These are phyloP conservation scores for Heliornis fulica DNA, from an alignment of 2,113 vertebrate genomes.

Conservation along the genomic window DNA sequence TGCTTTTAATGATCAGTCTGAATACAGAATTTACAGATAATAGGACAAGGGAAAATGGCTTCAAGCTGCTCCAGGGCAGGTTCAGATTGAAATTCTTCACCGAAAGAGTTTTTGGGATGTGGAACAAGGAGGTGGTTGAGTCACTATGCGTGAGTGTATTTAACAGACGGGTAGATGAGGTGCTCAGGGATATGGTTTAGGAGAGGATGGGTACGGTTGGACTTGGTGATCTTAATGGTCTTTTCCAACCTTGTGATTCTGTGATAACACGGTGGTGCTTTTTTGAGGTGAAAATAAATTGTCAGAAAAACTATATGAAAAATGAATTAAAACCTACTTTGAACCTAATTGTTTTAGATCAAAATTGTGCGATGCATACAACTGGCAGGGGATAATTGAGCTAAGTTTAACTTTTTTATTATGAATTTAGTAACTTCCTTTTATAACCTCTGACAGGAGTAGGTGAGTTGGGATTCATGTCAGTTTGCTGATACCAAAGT, in stretches of 20 bases:
- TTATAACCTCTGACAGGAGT: background rate
- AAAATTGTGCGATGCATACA: background rate
- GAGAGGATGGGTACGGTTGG: too few species aligned
- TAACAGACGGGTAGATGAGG: too few species aligned
- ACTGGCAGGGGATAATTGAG: background rate
- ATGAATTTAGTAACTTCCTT: background rate
- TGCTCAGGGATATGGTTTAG: too few species aligned
- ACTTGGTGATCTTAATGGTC: too few species aligned
- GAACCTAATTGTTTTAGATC: background rate
- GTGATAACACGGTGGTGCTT: fast-evolving
- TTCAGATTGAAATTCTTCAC: too few species aligned
- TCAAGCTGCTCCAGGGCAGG: too few species aligned
- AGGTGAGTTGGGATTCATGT: background rate
- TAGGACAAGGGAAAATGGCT: too few species aligned
- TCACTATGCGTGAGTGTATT: too few species aligned
- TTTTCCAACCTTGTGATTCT: too few species aligned
- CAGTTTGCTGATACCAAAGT: background rate
- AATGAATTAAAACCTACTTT: background rate
- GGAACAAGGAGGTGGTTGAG: too few species aligned
- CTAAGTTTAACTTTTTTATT: background rate
- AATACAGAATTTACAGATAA: too few species aligned
- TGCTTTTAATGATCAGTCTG: background rate
- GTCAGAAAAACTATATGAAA: background rate
- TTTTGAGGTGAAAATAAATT: background rate
- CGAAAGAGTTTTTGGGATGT: too few species aligned